Evolutionary conservation across 2,113 vertebrate genomes (phyloP), one percentile per base, ranked within the genome.

Genomic region (Lipophrys pholis): DNA sequence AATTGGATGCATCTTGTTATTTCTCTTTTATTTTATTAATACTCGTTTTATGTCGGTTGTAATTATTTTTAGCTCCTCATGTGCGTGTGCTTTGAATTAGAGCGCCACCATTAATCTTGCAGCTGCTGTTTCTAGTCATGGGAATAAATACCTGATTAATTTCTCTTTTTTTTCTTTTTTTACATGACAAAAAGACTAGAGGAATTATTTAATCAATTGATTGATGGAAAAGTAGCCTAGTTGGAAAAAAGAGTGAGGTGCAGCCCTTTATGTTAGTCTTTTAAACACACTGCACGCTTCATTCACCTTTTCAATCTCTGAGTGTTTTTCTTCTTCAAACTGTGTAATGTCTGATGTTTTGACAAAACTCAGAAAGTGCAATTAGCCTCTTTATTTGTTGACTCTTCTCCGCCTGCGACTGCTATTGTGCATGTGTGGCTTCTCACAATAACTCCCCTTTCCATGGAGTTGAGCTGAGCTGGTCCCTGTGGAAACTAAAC

Each of bases 401-500:
- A 51, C 42, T 62, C 38, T 21, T 63, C 41, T 5, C 17, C 50
- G n/a, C 50, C 52, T 67, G 48, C 70, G 12, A 69, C 15, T 41
- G 16, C 54, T 7, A 42, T 21, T 65, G 52, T 57, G 38, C 55
- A 14, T 48, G 30, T 41, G 35, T 53, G 11, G 9, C 17, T 54
- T 15, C 14, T 35, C 48, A 8, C 3, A n/a, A 35, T 56, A 6
- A n/a, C 72, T 70, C 10, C 12, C 21, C 6, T 51, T 75, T 67
- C 55, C n/a, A 52, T 5, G 3, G 36, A 62, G 70, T 56, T 5
- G 2, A 1, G 14, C 12, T 11, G 30, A 77, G 70, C 65, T 11
- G 9, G 59, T 52, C 74, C 49, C 69, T 46, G 71, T 73, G 36
- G 74, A 80, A 80, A 59, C 15, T 21, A 78, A 71, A 59, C 54